These are phyloP conservation scores for Scaptomyza pallida DNA, from an alignment of 1,140 invertebrate species.

Conservation along the genomic window DNA sequence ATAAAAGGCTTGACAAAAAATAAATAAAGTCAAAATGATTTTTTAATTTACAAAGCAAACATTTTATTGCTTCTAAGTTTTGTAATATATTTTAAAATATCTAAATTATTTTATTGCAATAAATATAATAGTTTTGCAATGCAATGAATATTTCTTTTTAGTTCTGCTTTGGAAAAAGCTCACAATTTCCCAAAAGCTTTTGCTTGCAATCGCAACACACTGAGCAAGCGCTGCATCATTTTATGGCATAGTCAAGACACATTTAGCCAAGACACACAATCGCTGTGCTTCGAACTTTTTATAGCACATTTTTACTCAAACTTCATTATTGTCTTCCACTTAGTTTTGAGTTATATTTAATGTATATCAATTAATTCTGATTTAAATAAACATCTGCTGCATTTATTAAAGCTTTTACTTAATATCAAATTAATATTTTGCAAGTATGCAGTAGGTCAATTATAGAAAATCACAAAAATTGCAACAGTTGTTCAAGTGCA, in stretches of 20 bases:
- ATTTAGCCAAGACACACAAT: slow-evolving; percentile 36
- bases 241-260: slow-evolving; percentile 23
- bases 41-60: no score
- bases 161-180: background rate
- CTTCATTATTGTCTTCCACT: background rate
- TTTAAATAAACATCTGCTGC: background rate
- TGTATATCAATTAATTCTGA: slow-evolving; percentile 4
- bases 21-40: no score
- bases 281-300: slow-evolving; percentile 4
- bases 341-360: background rate
- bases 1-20: no score
- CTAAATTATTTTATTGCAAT: no score
- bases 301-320: background rate
- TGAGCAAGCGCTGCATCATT: background rate
- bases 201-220: slow-evolving; percentile 3
- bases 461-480: slow-evolving; percentile 24
- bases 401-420: slow-evolving; percentile 3
- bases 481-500: slow-evolving; percentile 54
- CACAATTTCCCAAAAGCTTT: background rate
- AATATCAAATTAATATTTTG: slow-evolving; percentile 1
- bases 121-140: no score
- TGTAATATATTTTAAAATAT: no score
- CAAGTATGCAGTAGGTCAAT: slow-evolving; percentile 7
- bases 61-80: no score
- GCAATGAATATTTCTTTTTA: no score